Evolutionary conservation across 2,797 vertebrate genomes (phyloP).

Genomic region (Crenuchus spilurus): DNA sequence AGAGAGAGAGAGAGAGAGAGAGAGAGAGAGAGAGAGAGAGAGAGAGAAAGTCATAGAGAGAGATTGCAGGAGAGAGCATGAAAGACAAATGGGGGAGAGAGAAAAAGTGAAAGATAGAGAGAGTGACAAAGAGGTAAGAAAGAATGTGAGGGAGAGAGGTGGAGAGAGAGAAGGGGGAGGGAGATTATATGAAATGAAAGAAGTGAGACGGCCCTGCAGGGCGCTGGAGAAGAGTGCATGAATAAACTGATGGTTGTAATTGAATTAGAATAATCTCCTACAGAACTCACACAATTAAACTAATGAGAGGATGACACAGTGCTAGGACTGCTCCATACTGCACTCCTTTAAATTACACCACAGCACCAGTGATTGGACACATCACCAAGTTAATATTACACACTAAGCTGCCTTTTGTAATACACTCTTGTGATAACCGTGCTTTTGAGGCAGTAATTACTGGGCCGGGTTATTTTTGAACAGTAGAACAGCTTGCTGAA

Average conservation of each 20-base stretch:
- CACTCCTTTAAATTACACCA: not conserved
- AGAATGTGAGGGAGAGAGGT: not conserved
- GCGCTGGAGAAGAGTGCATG: constrained; percentile 58
- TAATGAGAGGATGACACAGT: constrained; percentile 33
- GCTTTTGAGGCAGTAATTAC: too few relatives aligned
- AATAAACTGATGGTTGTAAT: constrained; percentile 63
- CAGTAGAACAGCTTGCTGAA: not conserved
- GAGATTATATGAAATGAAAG: constrained; percentile 53
- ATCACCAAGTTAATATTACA: not conserved
- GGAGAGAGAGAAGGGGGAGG: constrained; percentile 3
- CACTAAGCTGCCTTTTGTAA: not conserved
- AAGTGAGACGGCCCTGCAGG: constrained; percentile 61
- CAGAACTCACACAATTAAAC: constrained; percentile 53
- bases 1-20: not conserved
- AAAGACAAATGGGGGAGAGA: not conserved
- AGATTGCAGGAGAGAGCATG: too few relatives aligned
- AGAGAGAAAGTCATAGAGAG: not conserved
- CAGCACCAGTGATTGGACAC: not conserved
- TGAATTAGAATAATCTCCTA: constrained; percentile 63
- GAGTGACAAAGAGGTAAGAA: not conserved
- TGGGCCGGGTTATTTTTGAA: not conserved
- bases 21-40: not conserved
- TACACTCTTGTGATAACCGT: not conserved
- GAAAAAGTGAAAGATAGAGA: not conserved
- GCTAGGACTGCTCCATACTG: not conserved